These are phyloP conservation scores for Halocynthia roretzi DNA, from an alignment of 23 tunicate genomes.

Conservation along the genomic window DNA sequence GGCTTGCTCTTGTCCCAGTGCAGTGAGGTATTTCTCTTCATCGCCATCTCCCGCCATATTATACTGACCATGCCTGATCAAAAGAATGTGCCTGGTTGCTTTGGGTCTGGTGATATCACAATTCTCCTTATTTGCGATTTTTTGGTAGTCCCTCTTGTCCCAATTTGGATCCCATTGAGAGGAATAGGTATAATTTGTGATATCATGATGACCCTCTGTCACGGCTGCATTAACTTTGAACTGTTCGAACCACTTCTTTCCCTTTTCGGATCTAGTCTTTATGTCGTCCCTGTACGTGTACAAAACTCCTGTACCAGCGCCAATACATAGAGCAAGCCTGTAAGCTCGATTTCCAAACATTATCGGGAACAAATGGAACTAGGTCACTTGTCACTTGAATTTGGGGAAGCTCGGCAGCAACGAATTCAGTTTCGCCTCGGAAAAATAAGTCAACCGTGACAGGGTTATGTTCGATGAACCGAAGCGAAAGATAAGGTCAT, in stretches of 20 bases:
- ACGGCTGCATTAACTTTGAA: not conserved
- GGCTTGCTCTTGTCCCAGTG: constrained; percentile 80
- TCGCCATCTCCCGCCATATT: constrained; percentile 48
- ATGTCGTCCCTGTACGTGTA: constrained; percentile 9
- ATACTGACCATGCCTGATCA: constrained; percentile 94
- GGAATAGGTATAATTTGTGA: not conserved
- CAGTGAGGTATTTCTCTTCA: constrained; percentile 40
- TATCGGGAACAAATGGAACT: not conserved
- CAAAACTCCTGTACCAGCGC: constrained; percentile 8
- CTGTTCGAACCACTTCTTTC: not conserved
- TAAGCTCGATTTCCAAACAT: not conserved
- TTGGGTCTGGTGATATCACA: constrained; percentile 28
- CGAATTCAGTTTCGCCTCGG: too few relatives aligned
- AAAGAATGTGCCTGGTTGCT: constrained; percentile 49
- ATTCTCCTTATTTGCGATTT: constrained; percentile 7
- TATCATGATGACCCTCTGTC: not conserved
- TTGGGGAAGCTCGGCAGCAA: too few relatives aligned
- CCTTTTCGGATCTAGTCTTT: too few relatives aligned
- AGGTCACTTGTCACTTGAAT: too few relatives aligned
- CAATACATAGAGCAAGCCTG: not conserved
- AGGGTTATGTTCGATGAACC: too few relatives aligned
- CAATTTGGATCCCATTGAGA: constrained; percentile 68
- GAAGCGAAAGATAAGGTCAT: too few relatives aligned
- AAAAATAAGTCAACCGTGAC: too few relatives aligned
- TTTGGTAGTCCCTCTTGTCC: constrained; percentile 66